Evolutionary conservation across 2,113 vertebrate genomes (phyloP).

Genomic region (Aspidoscelis tigris): DNA sequence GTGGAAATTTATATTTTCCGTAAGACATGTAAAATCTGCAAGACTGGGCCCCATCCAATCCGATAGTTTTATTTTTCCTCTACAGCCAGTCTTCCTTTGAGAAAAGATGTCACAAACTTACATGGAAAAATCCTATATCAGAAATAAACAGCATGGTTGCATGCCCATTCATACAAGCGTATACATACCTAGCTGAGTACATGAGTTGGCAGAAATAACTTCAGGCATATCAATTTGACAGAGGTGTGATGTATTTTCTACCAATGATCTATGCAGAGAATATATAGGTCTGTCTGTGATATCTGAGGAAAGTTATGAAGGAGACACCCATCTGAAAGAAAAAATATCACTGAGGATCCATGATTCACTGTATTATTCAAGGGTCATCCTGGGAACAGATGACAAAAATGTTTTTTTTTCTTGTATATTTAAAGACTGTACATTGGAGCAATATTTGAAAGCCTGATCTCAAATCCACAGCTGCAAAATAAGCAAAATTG

Average conservation of each 20-base stretch:
- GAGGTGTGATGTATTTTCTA: neutral
- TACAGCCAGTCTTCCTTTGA: neutral
- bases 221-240: neutral
- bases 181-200: neutral
- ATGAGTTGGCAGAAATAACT: neutral
- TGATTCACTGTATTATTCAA: neutral
- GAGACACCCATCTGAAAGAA: neutral
- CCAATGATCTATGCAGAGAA: neutral
- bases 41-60: neutral
- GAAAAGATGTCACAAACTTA: neutral
- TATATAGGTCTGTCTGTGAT: neutral
- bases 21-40: no score
- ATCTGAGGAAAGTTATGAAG: neutral
- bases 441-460: no score
- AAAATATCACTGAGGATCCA: no score
- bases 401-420: no score
- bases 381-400: no score
- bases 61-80: neutral
- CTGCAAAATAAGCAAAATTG: no score
- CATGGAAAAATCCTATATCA: no score
- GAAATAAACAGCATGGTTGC: no score
- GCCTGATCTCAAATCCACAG: no score
- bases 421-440: no score
- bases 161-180: neutral
- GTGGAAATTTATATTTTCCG: neutral